Evolutionary conservation across 1,140 invertebrate species (phyloP).

Genomic region (Drosophila azteca): DNA sequence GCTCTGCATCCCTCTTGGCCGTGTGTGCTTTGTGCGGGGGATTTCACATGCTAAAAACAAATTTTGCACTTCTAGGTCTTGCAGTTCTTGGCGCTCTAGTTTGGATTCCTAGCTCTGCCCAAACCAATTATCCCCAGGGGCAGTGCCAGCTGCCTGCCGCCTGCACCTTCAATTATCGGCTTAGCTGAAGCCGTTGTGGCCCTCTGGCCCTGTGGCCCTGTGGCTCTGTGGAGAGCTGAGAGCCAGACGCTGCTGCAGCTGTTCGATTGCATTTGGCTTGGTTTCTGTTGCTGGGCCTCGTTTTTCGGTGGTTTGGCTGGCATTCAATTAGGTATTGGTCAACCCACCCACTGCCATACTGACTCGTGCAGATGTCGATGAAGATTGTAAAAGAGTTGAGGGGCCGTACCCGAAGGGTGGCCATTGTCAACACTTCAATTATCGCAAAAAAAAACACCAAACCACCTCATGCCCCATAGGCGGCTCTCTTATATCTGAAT

Average conservation of each 20-base stretch:
- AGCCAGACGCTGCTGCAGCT: not conserved
- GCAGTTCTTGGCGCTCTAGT: constrained; percentile 29
- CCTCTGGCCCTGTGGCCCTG: too few species aligned
- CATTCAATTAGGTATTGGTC: constrained; percentile 59
- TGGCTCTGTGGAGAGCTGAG: too few species aligned
- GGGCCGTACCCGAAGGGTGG: not conserved
- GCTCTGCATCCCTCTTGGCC: too few species aligned
- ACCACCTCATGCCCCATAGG: constrained; percentile 20
- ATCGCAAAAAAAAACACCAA: constrained; percentile 24
- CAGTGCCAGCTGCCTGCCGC: not conserved
- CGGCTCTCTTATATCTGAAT: constrained; percentile 22
- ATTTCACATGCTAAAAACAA: constrained; percentile 24
- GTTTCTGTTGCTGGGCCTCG: constrained; percentile 11
- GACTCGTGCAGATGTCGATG: constrained; percentile 5
- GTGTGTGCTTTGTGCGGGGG: too few species aligned
- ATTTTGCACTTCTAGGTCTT: too few species aligned
- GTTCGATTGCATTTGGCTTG: too few species aligned
- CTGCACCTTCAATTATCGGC: constrained; percentile 56
- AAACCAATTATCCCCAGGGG: constrained; percentile 30
- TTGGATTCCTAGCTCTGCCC: constrained; percentile 11
- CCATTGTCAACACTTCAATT: constrained; percentile 53
- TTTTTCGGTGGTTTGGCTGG: constrained; percentile 30
- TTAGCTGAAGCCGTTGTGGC: constrained; percentile 33
- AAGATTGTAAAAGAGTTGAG: constrained; percentile 8
- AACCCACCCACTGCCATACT: constrained; percentile 5